phyloP scores from a whole-genome alignment of 2,888 invertebrate species.

The Liodrosophila aerea region DNA sequence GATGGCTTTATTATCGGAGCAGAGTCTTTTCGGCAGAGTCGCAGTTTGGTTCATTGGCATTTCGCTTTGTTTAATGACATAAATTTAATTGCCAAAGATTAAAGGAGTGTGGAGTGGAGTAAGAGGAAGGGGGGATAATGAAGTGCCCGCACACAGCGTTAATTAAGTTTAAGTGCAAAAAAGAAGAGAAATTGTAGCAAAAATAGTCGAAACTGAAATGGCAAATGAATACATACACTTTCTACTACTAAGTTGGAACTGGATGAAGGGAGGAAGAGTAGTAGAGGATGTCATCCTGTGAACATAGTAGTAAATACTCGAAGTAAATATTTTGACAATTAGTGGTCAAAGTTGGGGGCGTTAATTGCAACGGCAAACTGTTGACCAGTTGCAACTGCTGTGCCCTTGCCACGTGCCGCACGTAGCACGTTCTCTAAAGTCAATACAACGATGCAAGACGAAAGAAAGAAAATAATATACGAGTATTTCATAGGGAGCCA shows the following conservation, averaged over 20 bases:
- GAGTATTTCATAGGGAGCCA: too few relatives aligned
- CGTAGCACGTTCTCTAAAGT: constrained; percentile 41
- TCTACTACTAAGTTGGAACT: too few relatives aligned
- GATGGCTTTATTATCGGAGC: constrained; percentile 72
- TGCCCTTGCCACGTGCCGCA: constrained; percentile 54
- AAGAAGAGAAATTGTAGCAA: constrained; percentile 15
- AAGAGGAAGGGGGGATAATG: constrained; percentile 1
- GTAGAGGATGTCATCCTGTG: too few relatives aligned
- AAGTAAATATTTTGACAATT: constrained; percentile 80
- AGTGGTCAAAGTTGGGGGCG: constrained; percentile 73
- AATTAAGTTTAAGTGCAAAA: constrained; percentile 74
- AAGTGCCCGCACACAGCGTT: constrained; percentile 42
- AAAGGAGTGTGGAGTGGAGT: constrained; percentile 6
- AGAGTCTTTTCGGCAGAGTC: constrained; percentile 20
- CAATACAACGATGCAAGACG: constrained; percentile 1
- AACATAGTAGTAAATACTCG: constrained; percentile 20
- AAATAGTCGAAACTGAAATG: constrained; percentile 6
- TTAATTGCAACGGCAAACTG: constrained; percentile 72
- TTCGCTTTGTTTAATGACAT: constrained; percentile 67
- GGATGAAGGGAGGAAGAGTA: too few relatives aligned
- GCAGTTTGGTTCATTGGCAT: constrained; percentile 64
- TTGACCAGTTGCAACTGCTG: constrained; percentile 19
- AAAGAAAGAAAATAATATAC: neutral
- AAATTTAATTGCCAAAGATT: constrained; percentile 65
- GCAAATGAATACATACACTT: too few relatives aligned